Percentiles rank a stretch among this genome's conserved stretches.
Conservation (phyloP, 1,140 invertebrate species). For the Solenopsis fugax region DNA sequence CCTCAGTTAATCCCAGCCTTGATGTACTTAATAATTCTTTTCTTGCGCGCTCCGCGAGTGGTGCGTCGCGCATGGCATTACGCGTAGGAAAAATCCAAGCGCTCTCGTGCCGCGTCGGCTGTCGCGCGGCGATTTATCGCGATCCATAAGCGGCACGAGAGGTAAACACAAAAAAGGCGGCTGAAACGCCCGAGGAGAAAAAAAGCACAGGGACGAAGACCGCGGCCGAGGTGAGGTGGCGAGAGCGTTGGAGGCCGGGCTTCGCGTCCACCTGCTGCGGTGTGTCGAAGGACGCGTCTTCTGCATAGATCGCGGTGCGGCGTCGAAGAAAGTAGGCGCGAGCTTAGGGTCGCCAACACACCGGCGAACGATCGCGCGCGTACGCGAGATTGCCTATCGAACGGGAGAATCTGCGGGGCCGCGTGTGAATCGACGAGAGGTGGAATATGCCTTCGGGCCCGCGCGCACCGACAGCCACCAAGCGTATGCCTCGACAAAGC, state of each 20-base stretch:
- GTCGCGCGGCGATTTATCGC: constrained; percentile 41
- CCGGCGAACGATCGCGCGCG: constrained; percentile 27
- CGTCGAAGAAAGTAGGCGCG: constrained; percentile 63
- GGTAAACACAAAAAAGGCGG: constrained; percentile 25
- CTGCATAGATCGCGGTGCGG: constrained; percentile 39
- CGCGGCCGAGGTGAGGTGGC: background rate
- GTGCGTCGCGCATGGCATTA: constrained; percentile 24
- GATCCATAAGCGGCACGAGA: constrained; percentile 42
- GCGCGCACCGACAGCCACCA: constrained; percentile 57
- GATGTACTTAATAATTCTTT: constrained; percentile 16
- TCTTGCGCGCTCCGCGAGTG: constrained; percentile 23
- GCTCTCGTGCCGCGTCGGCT: constrained; percentile 20
- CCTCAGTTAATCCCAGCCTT: background rate
- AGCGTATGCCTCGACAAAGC: constrained; percentile 66
- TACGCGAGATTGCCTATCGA: constrained; percentile 68
- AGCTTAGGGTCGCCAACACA: constrained; percentile 47
- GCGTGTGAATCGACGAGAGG: constrained; percentile 79
- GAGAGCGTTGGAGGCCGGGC: constrained; percentile 5
- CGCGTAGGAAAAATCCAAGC: constrained; percentile 34
- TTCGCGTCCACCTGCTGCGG: constrained; percentile 57
- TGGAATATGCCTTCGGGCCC: constrained; percentile 68
- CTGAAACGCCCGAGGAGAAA: background rate
- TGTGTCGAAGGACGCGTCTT: constrained; percentile 58
- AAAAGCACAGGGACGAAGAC: background rate
- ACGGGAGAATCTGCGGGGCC: constrained; percentile 73